Percentiles rank a stretch among this genome's conserved stretches.
phyloP scores from a whole-genome alignment of 2,797 vertebrate species.

The Ceyx erithaca region DNA sequence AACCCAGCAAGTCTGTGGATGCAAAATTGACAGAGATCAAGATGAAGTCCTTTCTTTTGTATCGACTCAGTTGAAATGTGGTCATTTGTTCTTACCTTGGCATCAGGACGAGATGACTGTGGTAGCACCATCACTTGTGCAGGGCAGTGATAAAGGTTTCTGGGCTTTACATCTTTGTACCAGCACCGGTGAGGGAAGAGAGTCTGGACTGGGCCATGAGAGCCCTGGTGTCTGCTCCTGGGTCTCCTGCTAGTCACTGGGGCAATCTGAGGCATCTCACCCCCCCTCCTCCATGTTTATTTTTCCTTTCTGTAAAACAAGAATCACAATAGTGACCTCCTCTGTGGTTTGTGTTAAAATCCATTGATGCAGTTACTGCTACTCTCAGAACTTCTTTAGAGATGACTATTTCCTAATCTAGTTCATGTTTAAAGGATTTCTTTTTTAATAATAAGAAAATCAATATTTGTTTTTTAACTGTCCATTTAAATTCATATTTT shows the following conservation, averaged over 20 bases:
- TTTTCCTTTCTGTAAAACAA: background rate
- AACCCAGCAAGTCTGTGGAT: background rate
- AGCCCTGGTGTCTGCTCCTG: background rate
- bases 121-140: rapidly evolving
- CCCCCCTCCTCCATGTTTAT: background rate
- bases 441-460: background rate
- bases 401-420: background rate
- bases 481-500: background rate
- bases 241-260: rapidly evolving
- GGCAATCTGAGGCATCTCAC: background rate
- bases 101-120: rapidly evolving
- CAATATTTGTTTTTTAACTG: background rate
- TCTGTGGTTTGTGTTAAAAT: background rate
- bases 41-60: rapidly evolving
- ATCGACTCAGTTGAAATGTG: background rate
- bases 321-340: background rate
- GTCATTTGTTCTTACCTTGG: background rate
- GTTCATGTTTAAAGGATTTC: background rate
- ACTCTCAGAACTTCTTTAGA: background rate
- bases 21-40: background rate
- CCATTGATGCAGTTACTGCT: background rate
- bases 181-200: background rate
- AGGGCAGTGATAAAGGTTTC: background rate
- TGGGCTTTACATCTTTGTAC: background rate
- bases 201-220: too few relatives aligned